Base-by-base conservation (phyloP, 2,888 invertebrate genomes). In the Leptinotarsa juncta region DNA sequence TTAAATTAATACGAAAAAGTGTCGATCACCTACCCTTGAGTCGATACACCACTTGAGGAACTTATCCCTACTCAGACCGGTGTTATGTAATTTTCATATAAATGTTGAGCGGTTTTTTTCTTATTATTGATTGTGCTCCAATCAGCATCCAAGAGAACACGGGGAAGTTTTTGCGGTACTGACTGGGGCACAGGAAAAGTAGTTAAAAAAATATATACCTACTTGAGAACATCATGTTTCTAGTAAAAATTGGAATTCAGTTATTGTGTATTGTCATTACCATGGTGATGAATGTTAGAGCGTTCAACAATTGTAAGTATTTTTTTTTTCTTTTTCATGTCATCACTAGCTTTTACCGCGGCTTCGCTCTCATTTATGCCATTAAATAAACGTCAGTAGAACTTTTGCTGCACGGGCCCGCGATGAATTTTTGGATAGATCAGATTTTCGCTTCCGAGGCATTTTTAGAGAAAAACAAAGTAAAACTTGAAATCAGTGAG, bases 271-370 rank as follows among this genome's bases (percentile, higher is more conserved):
- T 55, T 68, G 1, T 70, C 55, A 75, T 80, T 69, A 32, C 78
- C 26, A 10, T 65, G 15, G 57, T 70, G 20, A 26, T 65, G 15
- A 65, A 65, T 57, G 49, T n/a, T 53, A 57, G 57, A 65, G 81
- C 83, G 67, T 81, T 83, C 67, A 83, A 84, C 78, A 85, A 85
- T 76, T 84, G 85, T 85, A 79, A 85, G 85, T 85, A 81, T 42
- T 51, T 16, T 51, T 16, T 51, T 51, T 1, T 51, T 51, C 3
- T 51, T 51, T 51, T 51, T 51, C 0, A 15, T 51, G 51, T 51
- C 10, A 3, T n/a, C n/a, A 15, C 32, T 32, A 26, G 26, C 5
- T 4, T 0, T 4, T 26, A 26, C 26, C 26, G 26, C 1, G 4
- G 26, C 26, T 26, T 26, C 26, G 26, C 26, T 26, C 26, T 0